phyloP scores from a whole-genome alignment of 1,140 invertebrate species.

The Bemisia tabaci region DNA sequence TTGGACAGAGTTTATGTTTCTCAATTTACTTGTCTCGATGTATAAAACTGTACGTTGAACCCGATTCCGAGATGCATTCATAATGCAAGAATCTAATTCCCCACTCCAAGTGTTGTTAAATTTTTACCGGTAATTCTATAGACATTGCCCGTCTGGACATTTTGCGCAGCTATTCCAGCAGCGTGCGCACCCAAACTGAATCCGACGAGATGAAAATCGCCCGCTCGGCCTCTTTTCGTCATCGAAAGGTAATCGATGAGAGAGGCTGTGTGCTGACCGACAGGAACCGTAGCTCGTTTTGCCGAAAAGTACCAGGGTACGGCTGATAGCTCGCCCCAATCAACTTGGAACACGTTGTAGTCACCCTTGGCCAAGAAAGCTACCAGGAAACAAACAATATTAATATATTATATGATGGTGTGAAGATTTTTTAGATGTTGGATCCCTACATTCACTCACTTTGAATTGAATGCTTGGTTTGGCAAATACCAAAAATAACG shows the following conservation, averaged over 20 bases:
- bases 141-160: conserved; percentile 28
- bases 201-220: conserved; percentile 23
- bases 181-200: conserved; percentile 28
- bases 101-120: not conserved
- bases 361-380: conserved; percentile 39
- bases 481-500: too few species aligned
- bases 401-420: too few species aligned
- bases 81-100: too few species aligned
- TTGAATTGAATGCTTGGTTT: too few species aligned
- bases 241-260: conserved; percentile 20
- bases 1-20: too few species aligned
- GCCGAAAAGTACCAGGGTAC: conserved; percentile 25
- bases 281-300: conserved; percentile 19
- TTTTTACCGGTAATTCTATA: conserved; percentile 29
- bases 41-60: too few species aligned
- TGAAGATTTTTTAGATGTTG: too few species aligned
- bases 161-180: conserved; percentile 26
- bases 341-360: conserved; percentile 46
- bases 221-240: conserved; percentile 14
- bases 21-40: too few species aligned
- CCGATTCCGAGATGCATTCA: too few species aligned
- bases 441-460: too few species aligned
- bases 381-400: conserved; percentile 13
- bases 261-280: conserved; percentile 18
- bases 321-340: conserved; percentile 43